A percentile compares a stretch with the other conserved stretches of the same genome.
These are phyloP conservation scores for Cardiocondyla obscurior DNA, from an alignment of 1,140 invertebrate genomes.

Conservation along the genomic window DNA sequence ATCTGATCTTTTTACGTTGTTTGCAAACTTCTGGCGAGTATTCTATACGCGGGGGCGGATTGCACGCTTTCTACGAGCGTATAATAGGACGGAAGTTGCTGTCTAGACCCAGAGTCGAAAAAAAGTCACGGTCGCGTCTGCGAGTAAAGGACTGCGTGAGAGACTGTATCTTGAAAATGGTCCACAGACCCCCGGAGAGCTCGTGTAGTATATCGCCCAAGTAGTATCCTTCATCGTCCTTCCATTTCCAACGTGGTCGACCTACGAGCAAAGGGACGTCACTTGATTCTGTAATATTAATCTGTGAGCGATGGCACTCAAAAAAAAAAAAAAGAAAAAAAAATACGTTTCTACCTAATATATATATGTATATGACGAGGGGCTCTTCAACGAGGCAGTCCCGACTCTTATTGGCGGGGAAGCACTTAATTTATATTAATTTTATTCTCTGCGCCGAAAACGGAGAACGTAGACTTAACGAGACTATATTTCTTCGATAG, in stretches of 20 bases:
- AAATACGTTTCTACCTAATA: conserved; percentile 43
- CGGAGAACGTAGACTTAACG: conserved; percentile 1
- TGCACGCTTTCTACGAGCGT: conserved; percentile 24
- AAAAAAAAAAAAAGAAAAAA: conserved; percentile 54
- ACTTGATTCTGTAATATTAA: conserved; percentile 45
- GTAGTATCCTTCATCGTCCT: conserved; percentile 24
- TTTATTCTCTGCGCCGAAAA: conserved; percentile 22
- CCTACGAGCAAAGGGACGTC: conserved; percentile 1
- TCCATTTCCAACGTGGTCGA: not conserved
- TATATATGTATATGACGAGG: conserved; percentile 31
- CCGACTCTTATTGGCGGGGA: not conserved
- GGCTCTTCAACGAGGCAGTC: conserved; percentile 14
- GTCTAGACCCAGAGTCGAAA: conserved; percentile 35
- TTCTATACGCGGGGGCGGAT: not conserved
- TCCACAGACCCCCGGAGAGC: conserved; percentile 54
- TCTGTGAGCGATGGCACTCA: conserved; percentile 25
- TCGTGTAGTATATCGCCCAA: conserved; percentile 56
- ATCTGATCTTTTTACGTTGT: conserved; percentile 45
- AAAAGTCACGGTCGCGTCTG: conserved; percentile 54
- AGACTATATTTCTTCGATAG: not conserved
- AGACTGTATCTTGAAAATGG: conserved; percentile 56
- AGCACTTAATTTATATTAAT: conserved; percentile 39
- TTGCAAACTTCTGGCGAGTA: conserved; percentile 69
- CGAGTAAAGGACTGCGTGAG: conserved; percentile 15
- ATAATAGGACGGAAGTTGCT: conserved; percentile 66